Base-by-base conservation (phyloP, 2,113 vertebrate species). In the Datnioides undecimradiatus region DNA sequence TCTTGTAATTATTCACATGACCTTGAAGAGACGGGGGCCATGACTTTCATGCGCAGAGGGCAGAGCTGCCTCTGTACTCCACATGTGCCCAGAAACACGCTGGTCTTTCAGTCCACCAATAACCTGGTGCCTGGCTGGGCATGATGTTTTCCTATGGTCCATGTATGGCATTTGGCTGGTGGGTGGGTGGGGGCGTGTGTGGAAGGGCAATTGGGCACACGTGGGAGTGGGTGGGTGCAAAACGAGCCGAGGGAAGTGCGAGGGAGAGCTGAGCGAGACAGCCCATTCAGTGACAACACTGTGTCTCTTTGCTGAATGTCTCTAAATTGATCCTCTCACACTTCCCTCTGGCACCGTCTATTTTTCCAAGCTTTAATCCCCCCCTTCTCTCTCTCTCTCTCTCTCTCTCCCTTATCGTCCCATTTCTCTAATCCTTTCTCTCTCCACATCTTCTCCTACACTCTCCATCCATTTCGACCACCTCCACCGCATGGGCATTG, bases 201-300 rank as follows among this genome's bases (percentile, higher is more conserved):
- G 62, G 69, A 1, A 19, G 83, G 70, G 52, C 21, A 33, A 67
- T 41, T 66, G 70, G 71, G 69, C 73, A 87, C 83, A 90, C 79
- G 80, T 89, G 90, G 83, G 76, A 90, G 85, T 80, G 87, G 88
- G 89, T 84, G 84, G 83, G 57, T 81, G 76, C 71, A 84, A 92
- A 91, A 90, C 72, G 78, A 90, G 88, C 49, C 3, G 34, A 80
- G 51, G 73, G 69, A 79, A 63, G 52, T 17, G 1, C 55, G 80
- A 75, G 33, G 73, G 77, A 81, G 80, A 83, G 76, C 34, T 3
- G 57, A 66, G 63, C 17, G 19, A 85, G 59, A 54, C 80, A 36
- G 75, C 52, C 48, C 85, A 65, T 85, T 81, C 76, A 64, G 74
- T 57, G 76, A 82, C 83, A 86, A 67, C 82, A 69, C 62, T 52